Evolutionary conservation across 2,797 vertebrate species (phyloP).

Genomic region (Scomberomorus guttatus): DNA sequence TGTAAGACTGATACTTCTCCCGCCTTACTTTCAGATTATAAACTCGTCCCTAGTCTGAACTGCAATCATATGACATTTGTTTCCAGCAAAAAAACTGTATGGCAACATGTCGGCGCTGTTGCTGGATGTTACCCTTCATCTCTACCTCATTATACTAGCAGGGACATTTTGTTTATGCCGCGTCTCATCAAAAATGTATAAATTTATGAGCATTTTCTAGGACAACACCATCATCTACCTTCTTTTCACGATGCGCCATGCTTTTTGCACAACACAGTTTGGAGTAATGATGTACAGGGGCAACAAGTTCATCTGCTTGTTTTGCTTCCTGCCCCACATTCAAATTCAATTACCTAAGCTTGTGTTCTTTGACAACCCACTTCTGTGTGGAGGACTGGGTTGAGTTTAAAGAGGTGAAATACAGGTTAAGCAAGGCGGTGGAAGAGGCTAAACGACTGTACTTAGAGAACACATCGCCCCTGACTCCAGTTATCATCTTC

Average conservation of each 20-base stretch:
- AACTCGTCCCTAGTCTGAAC: constrained; percentile 23
- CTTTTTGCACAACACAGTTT: constrained; percentile 36
- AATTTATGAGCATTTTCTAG: constrained; percentile 72
- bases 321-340: constrained; percentile 55
- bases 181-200: constrained; percentile 77
- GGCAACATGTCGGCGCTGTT: constrained; percentile 20
- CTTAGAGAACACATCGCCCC: too few relatives aligned
- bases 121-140: constrained; percentile 58
- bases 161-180: constrained; percentile 73
- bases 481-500: too few relatives aligned
- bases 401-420: too few relatives aligned
- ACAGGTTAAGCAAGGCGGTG: too few relatives aligned
- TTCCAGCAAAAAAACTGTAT: constrained; percentile 35
- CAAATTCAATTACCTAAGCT: constrained; percentile 9
- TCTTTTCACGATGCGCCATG: constrained; percentile 52
- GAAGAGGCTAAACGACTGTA: too few relatives aligned
- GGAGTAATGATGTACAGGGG: constrained; percentile 46
- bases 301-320: constrained; percentile 50
- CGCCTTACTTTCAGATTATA: constrained; percentile 7
- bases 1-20: constrained; percentile 3
- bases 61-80: constrained; percentile 38
- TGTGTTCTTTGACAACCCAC: constrained; percentile 30
- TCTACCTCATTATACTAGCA: constrained; percentile 64
- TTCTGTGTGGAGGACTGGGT: constrained; percentile 20
- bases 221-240: constrained; percentile 61